Percentiles rank a stretch among this genome's conserved stretches.
These are phyloP conservation scores for Carpatolechia fugitivella DNA, from an alignment of 2,888 invertebrate genomes.

Conservation along the genomic window DNA sequence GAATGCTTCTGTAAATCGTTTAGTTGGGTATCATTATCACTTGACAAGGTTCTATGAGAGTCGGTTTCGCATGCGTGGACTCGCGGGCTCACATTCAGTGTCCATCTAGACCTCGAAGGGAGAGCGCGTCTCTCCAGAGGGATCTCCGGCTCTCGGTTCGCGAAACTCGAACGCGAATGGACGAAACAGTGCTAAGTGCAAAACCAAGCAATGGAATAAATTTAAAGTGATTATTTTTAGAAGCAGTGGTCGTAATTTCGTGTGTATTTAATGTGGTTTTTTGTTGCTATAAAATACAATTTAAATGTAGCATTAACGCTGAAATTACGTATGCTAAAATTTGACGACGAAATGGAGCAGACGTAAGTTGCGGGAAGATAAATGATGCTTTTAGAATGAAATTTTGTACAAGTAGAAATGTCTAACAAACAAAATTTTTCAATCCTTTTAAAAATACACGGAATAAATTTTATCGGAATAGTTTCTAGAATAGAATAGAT, in stretches of 20 bases:
- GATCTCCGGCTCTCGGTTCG: constrained; percentile 26
- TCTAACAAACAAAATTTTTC: no score
- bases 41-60: constrained; percentile 43
- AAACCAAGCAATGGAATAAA: not conserved
- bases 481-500: no score
- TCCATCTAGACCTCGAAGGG: constrained; percentile 41
- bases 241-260: not conserved
- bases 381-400: not conserved
- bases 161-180: constrained; percentile 31
- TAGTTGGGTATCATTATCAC: constrained; percentile 63
- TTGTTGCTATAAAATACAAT: not conserved
- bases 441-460: no score
- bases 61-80: constrained; percentile 65
- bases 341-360: not conserved
- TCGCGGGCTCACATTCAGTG: constrained; percentile 60
- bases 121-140: constrained; percentile 42
- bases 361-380: not conserved
- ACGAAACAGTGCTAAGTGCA: not conserved
- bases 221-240: not conserved
- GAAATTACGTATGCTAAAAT: not conserved
- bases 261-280: not conserved
- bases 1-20: constrained; percentile 37
- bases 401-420: not conserved
- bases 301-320: not conserved
- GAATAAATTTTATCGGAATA: no score